Evolutionary conservation across 1,140 invertebrate genomes (phyloP).

Genomic region (Drosophila azteca): DNA sequence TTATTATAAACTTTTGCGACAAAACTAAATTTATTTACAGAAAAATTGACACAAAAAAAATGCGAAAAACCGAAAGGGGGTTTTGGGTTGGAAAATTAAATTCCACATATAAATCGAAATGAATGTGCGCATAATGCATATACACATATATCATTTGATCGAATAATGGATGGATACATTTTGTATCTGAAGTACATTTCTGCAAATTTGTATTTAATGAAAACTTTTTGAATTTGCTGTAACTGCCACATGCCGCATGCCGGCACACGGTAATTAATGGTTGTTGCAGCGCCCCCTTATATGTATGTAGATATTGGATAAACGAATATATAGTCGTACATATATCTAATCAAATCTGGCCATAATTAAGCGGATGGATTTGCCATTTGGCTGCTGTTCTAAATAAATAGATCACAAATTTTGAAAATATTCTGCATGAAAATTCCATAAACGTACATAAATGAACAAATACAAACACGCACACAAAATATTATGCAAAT

Average conservation of each 20-base stretch:
- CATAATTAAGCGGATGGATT: conserved; percentile 37
- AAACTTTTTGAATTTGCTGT: conserved; percentile 37
- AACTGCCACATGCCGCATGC: conserved; percentile 30
- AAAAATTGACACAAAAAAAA: neutral
- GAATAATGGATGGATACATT: conserved; percentile 1
- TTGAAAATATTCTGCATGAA: conserved; percentile 27
- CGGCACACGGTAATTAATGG: conserved; percentile 26
- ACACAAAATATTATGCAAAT: conserved; percentile 10
- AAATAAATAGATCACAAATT: conserved; percentile 2
- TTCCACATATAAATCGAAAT: conserved; percentile 35
- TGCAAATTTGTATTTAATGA: conserved; percentile 25
- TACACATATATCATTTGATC: neutral
- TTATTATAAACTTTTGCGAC: conserved; percentile 53
- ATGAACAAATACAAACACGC: conserved; percentile 13
- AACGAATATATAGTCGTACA: conserved; percentile 11
- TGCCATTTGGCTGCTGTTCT: conserved; percentile 27
- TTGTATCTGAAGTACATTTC: neutral
- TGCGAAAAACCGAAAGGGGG: neutral
- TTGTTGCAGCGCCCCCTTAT: neutral
- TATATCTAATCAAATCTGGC: conserved; percentile 37
- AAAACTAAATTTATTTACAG: conserved; percentile 50
- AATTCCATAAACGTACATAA: conserved; percentile 17
- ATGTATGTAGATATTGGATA: neutral
- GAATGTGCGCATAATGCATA: conserved; percentile 4
- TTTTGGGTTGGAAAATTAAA: neutral